These are phyloP conservation scores for Pangasius mekongensis DNA, from an alignment of 2,797 vertebrate genomes.

Conservation along the genomic window DNA sequence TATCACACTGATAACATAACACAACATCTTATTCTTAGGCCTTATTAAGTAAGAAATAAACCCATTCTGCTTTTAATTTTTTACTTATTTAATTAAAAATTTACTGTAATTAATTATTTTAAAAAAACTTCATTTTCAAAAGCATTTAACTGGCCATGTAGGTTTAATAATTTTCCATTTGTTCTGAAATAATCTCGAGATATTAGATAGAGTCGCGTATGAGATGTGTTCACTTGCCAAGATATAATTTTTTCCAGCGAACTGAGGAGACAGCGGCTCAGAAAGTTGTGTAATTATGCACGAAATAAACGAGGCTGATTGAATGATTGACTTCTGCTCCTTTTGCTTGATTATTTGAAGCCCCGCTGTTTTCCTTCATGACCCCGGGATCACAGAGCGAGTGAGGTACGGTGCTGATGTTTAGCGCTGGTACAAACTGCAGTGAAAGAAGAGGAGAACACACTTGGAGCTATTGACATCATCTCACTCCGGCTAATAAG, in stretches of 20 bases:
- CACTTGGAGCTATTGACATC: conserved; percentile 48
- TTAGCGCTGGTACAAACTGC: neutral
- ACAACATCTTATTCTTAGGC: neutral
- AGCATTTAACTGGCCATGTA: neutral
- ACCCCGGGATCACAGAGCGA: neutral
- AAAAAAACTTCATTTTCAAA: neutral
- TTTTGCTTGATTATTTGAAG: neutral
- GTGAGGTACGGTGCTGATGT: neutral
- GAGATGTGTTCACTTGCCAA: neutral
- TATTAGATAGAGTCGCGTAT: neutral
- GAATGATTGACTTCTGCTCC: neutral
- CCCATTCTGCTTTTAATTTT: neutral
- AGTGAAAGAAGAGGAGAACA: conserved; percentile 27
- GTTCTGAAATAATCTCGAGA: neutral
- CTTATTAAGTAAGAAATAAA: neutral
- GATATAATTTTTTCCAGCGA: neutral
- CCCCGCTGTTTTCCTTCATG: neutral
- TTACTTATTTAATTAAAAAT: neutral
- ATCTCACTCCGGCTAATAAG: conserved; percentile 47
- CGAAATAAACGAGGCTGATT: neutral
- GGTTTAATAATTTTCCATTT: neutral
- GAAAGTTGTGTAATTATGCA: neutral
- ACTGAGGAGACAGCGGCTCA: neutral
- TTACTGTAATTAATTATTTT: neutral
- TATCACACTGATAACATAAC: neutral